Evolutionary conservation across 2,113 vertebrate genomes (phyloP), one percentile per base, ranked within the genome.

Genomic region (Grallaria varia): DNA sequence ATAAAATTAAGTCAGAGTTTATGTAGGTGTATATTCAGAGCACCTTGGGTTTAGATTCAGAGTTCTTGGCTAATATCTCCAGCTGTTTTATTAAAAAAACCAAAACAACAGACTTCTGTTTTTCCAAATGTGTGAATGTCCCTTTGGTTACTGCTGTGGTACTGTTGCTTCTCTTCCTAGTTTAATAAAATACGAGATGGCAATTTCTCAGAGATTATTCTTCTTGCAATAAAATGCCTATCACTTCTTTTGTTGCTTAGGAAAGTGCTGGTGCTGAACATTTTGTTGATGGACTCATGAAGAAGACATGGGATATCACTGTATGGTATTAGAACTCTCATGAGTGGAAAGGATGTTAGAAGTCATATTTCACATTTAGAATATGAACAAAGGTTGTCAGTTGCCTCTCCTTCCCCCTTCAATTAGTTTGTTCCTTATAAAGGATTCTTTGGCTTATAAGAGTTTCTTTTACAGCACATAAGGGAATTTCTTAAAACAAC

Each of bases 151-250:
- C n/a, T 66, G 67, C n/a, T 85, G 20, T 77, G 45, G 37, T 74
- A 93, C 87, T 93, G 83, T 89, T 90, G 83, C 82, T 93, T 89
- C 88, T 95, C 84, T 95, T 97, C 81, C 88, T 53, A 55, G 96
- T 96, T 97, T 68, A 85, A 50, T 95, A 94, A 95, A 92, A 96
- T 92, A 87, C 81, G 95, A 95, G 92, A 93, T 94, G 67, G 72
- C 68, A 97, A 44, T 76, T 95, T 95, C 95, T 93, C 47, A 90
- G 58, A 91, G 89, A 82, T 90, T 90, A 55, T 81, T 91, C 7
- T 89, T 93, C 77, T 95, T 93, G 89, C 95, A 97, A 83, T 94
- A 89, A 95, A 93, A 63, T 92, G 66, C 93, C 79, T 95, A 40
- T 78, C 89, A 86, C 58, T 74, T 76, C 16, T 31, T 71, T 60